Conservation (phyloP, 2,888 invertebrate genomes). For the Rotaria socialis region DNA sequence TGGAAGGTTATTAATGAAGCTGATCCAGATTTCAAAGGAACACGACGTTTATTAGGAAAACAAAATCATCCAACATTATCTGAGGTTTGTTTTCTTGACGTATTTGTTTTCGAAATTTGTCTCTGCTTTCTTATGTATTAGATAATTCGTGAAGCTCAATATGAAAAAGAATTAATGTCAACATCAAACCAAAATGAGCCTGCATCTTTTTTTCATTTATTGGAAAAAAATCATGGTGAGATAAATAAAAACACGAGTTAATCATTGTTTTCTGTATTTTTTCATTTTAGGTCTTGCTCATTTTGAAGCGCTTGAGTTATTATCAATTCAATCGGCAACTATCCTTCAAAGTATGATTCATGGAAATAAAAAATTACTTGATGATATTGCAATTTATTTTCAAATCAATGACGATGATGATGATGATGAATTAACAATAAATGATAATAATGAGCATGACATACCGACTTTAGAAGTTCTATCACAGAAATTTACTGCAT, state of each 20-base stretch:
- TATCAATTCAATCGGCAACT: constrained; percentile 69
- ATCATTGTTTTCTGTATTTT: not conserved
- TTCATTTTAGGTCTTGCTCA: constrained; percentile 66
- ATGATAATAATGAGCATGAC: not conserved
- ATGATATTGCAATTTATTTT: not conserved
- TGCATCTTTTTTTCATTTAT: constrained; percentile 52
- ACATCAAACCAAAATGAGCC: constrained; percentile 59
- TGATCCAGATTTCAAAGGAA: constrained; percentile 79
- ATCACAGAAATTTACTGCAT: not conserved
- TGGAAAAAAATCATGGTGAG: constrained; percentile 39
- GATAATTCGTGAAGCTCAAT: constrained; percentile 68
- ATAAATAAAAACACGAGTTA: not conserved
- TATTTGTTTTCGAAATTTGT: not conserved
- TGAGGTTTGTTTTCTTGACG: constrained; percentile 49
- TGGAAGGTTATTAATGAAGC: constrained; percentile 70
- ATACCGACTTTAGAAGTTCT: not conserved
- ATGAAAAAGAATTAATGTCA: constrained; percentile 65
- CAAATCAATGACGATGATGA: not conserved
- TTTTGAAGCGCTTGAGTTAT: constrained; percentile 82
- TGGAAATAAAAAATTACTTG: not conserved
- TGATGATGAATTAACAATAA: not conserved
- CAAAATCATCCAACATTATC: constrained; percentile 56
- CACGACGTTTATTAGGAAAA: constrained; percentile 66
- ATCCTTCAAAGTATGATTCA: not conserved
- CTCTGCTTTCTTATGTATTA: not conserved